phyloP scores from a whole-genome alignment of 2,113 vertebrate species.

The Platichthys stellatus region DNA sequence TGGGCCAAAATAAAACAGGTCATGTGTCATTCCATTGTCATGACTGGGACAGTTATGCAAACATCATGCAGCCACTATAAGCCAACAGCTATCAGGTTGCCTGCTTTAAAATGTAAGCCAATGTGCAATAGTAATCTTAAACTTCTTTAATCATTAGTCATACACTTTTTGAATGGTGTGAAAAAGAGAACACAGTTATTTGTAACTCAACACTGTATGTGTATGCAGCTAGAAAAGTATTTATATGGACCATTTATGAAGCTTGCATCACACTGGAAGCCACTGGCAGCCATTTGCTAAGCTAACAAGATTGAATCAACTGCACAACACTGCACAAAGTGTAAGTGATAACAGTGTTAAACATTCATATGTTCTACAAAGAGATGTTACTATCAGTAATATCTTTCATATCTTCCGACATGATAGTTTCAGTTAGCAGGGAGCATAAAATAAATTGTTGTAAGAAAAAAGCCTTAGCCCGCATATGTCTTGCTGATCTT shows the following conservation, averaged over 20 bases:
- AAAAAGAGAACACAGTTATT: neutral
- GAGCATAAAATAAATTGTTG: no score
- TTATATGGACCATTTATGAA: neutral
- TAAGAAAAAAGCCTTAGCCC: no score
- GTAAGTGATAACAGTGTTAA: no score
- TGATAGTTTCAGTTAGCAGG: no score
- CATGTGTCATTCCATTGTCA: neutral
- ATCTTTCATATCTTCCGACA: no score
- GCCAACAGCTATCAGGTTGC: neutral
- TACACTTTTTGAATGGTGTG: neutral
- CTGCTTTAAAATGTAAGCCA: neutral
- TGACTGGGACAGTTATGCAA: neutral
- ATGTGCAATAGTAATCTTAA: neutral
- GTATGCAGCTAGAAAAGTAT: neutral
- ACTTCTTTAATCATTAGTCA: neutral
- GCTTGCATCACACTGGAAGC: neutral
- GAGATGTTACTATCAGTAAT: no score
- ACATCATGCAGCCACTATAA: neutral
- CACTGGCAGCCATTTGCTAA: no score
- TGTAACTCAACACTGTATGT: neutral
- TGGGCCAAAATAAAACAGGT: neutral
- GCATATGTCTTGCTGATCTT: no score
- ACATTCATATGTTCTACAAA: no score
- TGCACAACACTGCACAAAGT: no score
- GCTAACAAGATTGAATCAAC: no score